Conservation (phyloP, 2,888 invertebrate genomes). For the Leptinotarsa tumamoca region DNA sequence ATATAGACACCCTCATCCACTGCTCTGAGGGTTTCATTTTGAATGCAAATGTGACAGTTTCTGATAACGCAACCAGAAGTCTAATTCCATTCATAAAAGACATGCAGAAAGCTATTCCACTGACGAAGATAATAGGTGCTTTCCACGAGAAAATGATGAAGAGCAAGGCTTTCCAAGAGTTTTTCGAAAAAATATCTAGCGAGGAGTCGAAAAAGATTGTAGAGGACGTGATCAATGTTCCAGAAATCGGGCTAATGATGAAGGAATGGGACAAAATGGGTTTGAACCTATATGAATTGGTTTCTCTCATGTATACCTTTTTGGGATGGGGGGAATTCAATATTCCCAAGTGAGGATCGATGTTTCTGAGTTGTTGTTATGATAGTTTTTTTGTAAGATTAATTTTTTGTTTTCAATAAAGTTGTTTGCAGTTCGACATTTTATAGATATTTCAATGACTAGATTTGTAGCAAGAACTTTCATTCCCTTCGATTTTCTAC, state of each 20-base stretch:
- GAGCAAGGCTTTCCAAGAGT: constrained; percentile 43
- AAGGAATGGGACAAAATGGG: constrained; percentile 47
- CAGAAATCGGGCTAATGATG: constrained; percentile 44
- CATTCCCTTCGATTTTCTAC: no score
- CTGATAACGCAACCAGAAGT: constrained; percentile 29
- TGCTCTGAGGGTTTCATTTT: constrained; percentile 36
- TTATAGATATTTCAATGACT: background rate
- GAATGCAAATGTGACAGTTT: constrained; percentile 27
- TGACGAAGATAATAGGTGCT: constrained; percentile 38
- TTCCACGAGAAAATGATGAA: constrained; percentile 44
- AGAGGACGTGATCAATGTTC: constrained; percentile 36
- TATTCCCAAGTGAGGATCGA: constrained; percentile 7
- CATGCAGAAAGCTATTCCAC: constrained; percentile 34
- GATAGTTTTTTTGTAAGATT: constrained; percentile 10
- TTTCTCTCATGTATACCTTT: constrained; percentile 46
- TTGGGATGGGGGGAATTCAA: constrained; percentile 52
- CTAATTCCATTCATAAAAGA: constrained; percentile 38
- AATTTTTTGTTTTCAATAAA: background rate
- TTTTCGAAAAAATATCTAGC: constrained; percentile 48
- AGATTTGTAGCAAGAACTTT: background rate
- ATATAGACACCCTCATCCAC: constrained; percentile 42
- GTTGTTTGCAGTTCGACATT: background rate
- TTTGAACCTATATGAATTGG: constrained; percentile 43
- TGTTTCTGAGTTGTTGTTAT: constrained; percentile 18
- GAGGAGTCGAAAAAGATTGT: constrained; percentile 42